Base-by-base conservation (phyloP, 2,888 invertebrate species). In the Drosophila quinaria region DNA sequence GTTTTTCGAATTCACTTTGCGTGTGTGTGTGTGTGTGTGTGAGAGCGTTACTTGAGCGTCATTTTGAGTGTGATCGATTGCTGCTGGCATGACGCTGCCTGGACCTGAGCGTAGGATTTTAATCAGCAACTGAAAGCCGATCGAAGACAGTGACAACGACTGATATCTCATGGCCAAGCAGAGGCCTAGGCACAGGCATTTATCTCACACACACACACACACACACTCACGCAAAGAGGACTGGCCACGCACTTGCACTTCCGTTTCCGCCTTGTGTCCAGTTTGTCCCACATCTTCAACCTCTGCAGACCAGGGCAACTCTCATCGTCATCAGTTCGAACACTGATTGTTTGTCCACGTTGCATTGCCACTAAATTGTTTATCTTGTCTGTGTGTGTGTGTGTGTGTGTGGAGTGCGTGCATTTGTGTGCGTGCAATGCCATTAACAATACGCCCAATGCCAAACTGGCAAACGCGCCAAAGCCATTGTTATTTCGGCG, bases 391-490 rank as follows among this genome's bases (percentile, higher is more conserved):
- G 31, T 46, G 56, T 59, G n/a, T 41, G 31, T 62, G 25, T 49
- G 58, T 58, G 17, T 58, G 39, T 56, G 52, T 56, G 19, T 41
- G 9, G 11, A 31, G 15, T 44, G 4, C 61, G 44, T 50, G 37
- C 60, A 19, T 17, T 61, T 60, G 70, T 70, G 74, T 78, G 77
- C 80, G 62, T 75, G 85, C 80, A 88, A 73, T 87, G 75, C 85
- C 81, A 79, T 84, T 84, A 84, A 87, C 85, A 87, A 89, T 87
- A 89, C 90, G 89, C 73, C 87, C 90, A 86, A 83, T 90, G 90
- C 89, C 89, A 85, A 89, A 89, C 89, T 68, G 89, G 74, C 73
- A 88, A 86, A 79, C 89, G 87, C 85, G 80, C 71, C 87, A 89
- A 89, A 90, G 87, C 90, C 84, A 86, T 85, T 85, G 84, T 85